Percentiles rank a stretch among this genome's conserved stretches.
These are phyloP conservation scores for Etheostoma spectabile DNA, from an alignment of 2,113 vertebrate species.

Conservation along the genomic window DNA sequence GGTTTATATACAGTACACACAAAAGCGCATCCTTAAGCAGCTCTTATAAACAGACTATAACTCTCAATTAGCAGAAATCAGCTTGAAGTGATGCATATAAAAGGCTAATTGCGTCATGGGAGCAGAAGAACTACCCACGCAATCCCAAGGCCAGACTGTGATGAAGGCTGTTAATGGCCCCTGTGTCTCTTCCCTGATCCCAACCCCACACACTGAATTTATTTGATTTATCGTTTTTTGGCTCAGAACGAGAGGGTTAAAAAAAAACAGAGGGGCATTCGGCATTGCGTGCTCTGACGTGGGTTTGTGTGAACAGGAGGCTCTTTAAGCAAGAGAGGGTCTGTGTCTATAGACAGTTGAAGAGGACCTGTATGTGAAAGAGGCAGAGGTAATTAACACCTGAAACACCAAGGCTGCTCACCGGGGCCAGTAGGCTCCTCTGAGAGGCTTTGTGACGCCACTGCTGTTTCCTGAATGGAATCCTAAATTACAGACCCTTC, in stretches of 20 bases:
- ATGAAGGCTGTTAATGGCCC: constrained; percentile 73
- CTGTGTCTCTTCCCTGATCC: constrained; percentile 55
- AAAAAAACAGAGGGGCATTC: constrained; percentile 69
- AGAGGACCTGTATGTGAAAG: constrained; percentile 61
- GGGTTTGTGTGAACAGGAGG: constrained; percentile 22
- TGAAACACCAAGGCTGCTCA: constrained; percentile 58
- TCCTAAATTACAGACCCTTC: constrained; percentile 41
- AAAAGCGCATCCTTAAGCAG: constrained; percentile 27
- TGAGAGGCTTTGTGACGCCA: constrained; percentile 61
- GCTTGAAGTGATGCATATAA: constrained; percentile 66
- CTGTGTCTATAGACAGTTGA: constrained; percentile 71
- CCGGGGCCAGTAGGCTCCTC: constrained; percentile 29
- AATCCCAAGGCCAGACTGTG: constrained; percentile 71
- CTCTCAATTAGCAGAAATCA: constrained; percentile 58
- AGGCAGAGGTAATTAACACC: constrained; percentile 77
- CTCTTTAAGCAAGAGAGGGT: constrained; percentile 55
- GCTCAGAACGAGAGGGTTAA: constrained; percentile 64
- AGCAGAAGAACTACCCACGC: constrained; percentile 76
- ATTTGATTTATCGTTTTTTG: constrained; percentile 63
- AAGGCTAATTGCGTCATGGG: constrained; percentile 78
- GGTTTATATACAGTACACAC: constrained; percentile 26
- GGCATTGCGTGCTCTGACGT: constrained; percentile 44
- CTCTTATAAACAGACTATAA: constrained; percentile 50
- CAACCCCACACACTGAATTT: constrained; percentile 51
- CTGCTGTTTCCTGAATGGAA: constrained; percentile 58